A percentile compares a stretch with the other conserved stretches of the same genome.
phyloP scores from a whole-genome alignment of 1,140 invertebrate genomes.

The Magallana angulata region DNA sequence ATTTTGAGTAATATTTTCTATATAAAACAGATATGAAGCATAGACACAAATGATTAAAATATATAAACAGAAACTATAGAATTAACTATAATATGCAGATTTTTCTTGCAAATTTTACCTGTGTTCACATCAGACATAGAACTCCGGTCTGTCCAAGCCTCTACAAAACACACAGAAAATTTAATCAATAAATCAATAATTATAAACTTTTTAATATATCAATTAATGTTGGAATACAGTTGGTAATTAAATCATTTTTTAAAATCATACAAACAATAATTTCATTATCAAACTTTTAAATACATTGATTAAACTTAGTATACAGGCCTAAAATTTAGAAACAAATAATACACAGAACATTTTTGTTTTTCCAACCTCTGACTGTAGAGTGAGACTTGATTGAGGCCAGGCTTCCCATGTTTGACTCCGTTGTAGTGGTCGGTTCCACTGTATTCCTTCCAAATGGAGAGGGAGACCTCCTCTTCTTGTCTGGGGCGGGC shows the following conservation, averaged over 20 bases:
- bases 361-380: constrained; percentile 16
- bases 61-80: too few species aligned
- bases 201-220: neutral
- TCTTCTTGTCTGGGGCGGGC: constrained; percentile 22
- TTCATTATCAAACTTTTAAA: too few species aligned
- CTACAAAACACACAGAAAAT: constrained; percentile 51
- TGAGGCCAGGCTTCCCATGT: constrained; percentile 62
- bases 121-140: constrained; percentile 16
- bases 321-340: neutral
- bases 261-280: too few species aligned
- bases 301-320: too few species aligned
- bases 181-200: neutral
- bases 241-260: too few species aligned
- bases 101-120: neutral
- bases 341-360: neutral
- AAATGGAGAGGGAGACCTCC: constrained; percentile 42
- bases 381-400: constrained; percentile 59
- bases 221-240: neutral
- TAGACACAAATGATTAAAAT: too few species aligned
- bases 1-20: too few species aligned
- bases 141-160: constrained; percentile 65
- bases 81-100: too few species aligned
- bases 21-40: too few species aligned
- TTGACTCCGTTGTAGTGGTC: neutral
- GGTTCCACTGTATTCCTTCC: constrained; percentile 44